Evolutionary conservation across 2,888 invertebrate species (phyloP), one percentile per base, ranked within the genome.

Genomic region (Criorhina ranunculi): DNA sequence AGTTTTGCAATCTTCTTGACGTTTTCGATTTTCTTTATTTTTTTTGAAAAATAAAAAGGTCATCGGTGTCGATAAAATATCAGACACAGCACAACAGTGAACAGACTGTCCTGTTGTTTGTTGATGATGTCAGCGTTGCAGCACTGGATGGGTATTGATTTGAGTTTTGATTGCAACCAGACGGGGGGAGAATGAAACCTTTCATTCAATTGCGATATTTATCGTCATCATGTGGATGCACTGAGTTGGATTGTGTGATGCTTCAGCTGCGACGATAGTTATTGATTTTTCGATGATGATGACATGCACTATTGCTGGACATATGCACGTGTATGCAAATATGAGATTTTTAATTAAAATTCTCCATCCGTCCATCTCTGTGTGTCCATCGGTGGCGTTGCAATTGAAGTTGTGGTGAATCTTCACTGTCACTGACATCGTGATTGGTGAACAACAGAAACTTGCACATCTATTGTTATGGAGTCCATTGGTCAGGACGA

Each of bases 301-400:
- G 15, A 31, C 40, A 24, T 29, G n/a, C 19, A 12, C 12, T n/a
- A 29, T 4, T 9, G 29, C 40, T 24, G 19, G n/a, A n/a, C 6
- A 7, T 8, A 15, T 24, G 15, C 17, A 46, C 12, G n/a, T 5
- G 44, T 46, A 31, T 44, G 59, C 29, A 17, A 19, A 33, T 62
- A 31, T 31, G 62, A 8, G 46, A 46, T 46, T 60, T 62, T 62
- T 62, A 62, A 62, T 62, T 62, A 62, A 62, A 62, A 33, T 62
- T 46, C 46, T 17, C 33, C 17, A 42, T 44, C n/a, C n/a, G n/a
- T n/a, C n/a, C n/a, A n/a, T n/a, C n/a, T n/a, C n/a, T n/a, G n/a
- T n/a, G n/a, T n/a, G n/a, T n/a, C n/a, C n/a, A n/a, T n/a, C n/a
- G n/a, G n/a, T n/a, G n/a, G n/a, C 44, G 60, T 9, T 60, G 24